Conservation (phyloP, 64 coral and sea anemone genomes). For the Stylophora pistillata region DNA sequence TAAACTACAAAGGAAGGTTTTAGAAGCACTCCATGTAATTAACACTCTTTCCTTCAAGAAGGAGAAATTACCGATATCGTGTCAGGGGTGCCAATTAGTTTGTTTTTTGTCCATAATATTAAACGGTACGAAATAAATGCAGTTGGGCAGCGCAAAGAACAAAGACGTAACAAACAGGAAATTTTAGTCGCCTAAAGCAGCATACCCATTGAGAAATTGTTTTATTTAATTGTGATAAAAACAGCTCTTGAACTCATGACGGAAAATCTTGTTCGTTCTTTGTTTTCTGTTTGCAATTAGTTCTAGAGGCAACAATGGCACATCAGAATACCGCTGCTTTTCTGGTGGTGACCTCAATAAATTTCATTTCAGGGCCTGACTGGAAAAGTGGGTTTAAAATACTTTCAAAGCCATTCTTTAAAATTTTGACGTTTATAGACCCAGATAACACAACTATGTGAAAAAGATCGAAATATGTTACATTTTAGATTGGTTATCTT, state of each 20-base stretch:
- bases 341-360: neutral
- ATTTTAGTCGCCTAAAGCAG: constrained; percentile 18
- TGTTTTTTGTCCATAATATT: neutral
- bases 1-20: too few relatives aligned
- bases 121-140: neutral
- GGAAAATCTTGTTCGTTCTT: constrained; percentile 14
- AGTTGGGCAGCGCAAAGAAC: neutral
- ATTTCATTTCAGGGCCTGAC: too few relatives aligned
- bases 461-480: neutral
- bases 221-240: neutral
- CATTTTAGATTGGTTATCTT: neutral
- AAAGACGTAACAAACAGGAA: constrained; percentile 10
- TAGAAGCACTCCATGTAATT: neutral
- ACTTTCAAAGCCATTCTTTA: neutral
- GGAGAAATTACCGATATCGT: neutral
- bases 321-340: neutral
- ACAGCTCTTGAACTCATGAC: neutral
- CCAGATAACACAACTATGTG: neutral
- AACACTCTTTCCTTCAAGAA: neutral
- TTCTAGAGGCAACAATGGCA: neutral
- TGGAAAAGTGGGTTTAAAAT: neutral
- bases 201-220: neutral
- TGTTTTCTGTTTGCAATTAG: neutral
- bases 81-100: neutral
- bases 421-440: neutral